These are phyloP conservation scores for Mercenaria mercenaria DNA, from an alignment of 1,140 invertebrate genomes.

Conservation along the genomic window DNA sequence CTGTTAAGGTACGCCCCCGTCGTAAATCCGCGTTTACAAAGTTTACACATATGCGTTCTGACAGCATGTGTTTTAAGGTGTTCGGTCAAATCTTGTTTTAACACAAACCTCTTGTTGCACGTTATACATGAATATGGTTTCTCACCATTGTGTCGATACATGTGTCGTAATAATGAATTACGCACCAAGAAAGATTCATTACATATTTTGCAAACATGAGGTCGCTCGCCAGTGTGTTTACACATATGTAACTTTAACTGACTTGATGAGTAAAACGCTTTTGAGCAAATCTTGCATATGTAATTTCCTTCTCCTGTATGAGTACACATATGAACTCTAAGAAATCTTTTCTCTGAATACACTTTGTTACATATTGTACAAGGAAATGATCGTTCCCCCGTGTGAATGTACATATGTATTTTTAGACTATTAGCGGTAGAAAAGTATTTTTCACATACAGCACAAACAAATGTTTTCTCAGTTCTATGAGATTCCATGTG, in stretches of 20 bases:
- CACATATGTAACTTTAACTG: background rate
- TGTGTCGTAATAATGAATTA: background rate
- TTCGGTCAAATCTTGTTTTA: background rate
- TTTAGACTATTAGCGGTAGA: background rate
- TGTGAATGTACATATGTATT: constrained; percentile 4
- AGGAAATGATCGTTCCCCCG: background rate
- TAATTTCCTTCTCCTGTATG: background rate
- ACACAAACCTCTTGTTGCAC: background rate
- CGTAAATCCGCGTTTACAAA: background rate
- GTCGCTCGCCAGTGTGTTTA: background rate
- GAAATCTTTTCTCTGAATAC: background rate
- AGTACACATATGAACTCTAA: background rate
- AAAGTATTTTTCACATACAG: background rate
- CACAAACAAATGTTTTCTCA: background rate
- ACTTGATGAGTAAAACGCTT: background rate
- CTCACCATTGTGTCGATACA: background rate
- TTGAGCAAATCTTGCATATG: background rate
- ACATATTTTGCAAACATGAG: background rate
- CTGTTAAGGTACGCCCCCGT: background rate
- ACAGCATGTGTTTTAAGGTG: background rate
- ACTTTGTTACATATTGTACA: background rate
- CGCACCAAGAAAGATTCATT: background rate
- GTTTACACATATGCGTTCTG: background rate
- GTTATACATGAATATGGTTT: background rate
- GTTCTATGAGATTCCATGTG: background rate